phyloP scores from a whole-genome alignment of 2,113 vertebrate genomes.

The Furnarius figulus region DNA sequence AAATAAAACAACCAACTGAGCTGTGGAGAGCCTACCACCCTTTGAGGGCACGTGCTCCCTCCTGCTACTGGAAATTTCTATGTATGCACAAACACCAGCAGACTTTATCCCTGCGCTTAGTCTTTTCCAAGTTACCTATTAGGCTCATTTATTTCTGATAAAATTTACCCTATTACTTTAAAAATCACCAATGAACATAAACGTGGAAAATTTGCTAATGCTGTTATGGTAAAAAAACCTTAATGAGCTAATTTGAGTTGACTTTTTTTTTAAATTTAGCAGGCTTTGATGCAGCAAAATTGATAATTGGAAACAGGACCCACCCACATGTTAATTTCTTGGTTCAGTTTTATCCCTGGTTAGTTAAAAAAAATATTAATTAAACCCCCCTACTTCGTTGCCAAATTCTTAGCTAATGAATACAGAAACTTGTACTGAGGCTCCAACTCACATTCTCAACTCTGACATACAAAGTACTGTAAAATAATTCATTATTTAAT shows the following conservation, averaged over 20 bases:
- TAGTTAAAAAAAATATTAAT: background rate
- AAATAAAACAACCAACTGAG: background rate
- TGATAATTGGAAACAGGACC: background rate
- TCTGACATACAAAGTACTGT: background rate
- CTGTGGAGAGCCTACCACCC: background rate
- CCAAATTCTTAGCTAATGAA: background rate
- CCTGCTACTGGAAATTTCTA: background rate
- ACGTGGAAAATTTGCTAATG: background rate
- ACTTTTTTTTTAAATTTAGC: background rate
- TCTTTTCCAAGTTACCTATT: background rate
- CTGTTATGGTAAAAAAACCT: background rate
- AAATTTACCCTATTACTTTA: background rate
- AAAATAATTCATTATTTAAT: constrained; percentile 17
- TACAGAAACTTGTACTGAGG: background rate
- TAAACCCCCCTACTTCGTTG: background rate
- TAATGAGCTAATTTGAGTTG: background rate
- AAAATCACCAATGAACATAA: background rate
- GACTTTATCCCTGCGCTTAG: background rate
- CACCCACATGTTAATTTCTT: background rate
- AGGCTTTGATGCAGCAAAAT: background rate
- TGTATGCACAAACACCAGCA: background rate
- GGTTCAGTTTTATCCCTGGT: background rate
- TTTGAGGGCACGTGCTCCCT: background rate
- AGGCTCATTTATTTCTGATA: background rate
- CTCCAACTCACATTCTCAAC: background rate